A percentile compares a stretch with the other conserved stretches of the same genome.
Conservation (phyloP, 1,140 invertebrate species). For the Drosophila grimshawi region DNA sequence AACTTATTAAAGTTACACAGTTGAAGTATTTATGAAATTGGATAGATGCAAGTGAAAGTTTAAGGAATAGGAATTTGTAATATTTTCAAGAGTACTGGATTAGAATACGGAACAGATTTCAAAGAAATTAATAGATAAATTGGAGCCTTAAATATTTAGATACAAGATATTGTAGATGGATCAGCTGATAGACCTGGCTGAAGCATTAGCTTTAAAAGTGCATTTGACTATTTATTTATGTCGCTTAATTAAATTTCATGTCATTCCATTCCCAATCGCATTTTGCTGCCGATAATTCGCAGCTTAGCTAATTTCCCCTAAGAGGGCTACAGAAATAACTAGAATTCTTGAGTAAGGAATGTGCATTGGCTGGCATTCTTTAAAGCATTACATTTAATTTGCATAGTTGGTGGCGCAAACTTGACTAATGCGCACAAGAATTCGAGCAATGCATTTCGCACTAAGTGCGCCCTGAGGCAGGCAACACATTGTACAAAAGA, state of each 20-base stretch:
- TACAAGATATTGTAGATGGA: too few relatives aligned
- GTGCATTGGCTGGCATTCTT: slow-evolving; percentile 45
- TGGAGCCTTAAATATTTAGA: too few relatives aligned
- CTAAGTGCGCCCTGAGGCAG: slow-evolving; percentile 45
- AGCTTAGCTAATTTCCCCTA: slow-evolving; percentile 27
- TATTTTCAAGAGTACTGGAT: too few relatives aligned
- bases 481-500: slow-evolving; percentile 24
- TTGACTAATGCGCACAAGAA: slow-evolving; percentile 67
- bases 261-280: not conserved
- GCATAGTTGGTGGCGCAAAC: slow-evolving; percentile 35
- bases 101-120: too few relatives aligned
- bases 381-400: slow-evolving; percentile 41
- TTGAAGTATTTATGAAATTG: not conserved
- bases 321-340: not conserved
- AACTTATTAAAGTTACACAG: not conserved
- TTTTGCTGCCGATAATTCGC: not conserved
- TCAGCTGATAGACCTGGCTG: too few relatives aligned
- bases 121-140: too few relatives aligned
- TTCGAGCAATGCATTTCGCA: slow-evolving; percentile 36
- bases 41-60: too few relatives aligned
- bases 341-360: slow-evolving; percentile 27
- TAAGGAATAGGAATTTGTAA: too few relatives aligned
- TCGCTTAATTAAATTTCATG: not conserved
- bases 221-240: not conserved
- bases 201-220: too few relatives aligned